phyloP scores from a whole-genome alignment of 2,888 invertebrate genomes.

The Syritta pipiens region DNA sequence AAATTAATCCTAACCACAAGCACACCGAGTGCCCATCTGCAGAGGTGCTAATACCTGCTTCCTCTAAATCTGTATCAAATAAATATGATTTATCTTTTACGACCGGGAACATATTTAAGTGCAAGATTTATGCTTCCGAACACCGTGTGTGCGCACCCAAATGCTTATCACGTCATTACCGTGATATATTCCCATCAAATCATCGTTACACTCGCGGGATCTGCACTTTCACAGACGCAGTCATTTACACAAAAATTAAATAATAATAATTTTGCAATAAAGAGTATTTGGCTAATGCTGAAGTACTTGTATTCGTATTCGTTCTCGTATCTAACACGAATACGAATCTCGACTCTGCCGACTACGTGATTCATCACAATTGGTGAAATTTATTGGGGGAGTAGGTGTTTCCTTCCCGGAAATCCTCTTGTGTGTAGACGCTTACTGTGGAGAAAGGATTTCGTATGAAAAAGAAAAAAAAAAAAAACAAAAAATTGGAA shows the following conservation, averaged over 20 bases:
- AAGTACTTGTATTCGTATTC: neutral
- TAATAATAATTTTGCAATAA: constrained; percentile 61
- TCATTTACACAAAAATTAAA: constrained; percentile 56
- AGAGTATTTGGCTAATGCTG: constrained; percentile 39
- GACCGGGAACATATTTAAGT: constrained; percentile 48
- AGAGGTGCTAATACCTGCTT: constrained; percentile 32
- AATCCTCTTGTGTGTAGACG: constrained; percentile 43
- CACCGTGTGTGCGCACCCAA: constrained; percentile 23
- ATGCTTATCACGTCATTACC: constrained; percentile 57
- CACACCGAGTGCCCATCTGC: neutral
- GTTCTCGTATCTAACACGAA: neutral
- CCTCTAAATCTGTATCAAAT: constrained; percentile 49
- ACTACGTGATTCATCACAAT: constrained; percentile 65
- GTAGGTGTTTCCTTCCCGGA: constrained; percentile 56
- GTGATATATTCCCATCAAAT: constrained; percentile 62
- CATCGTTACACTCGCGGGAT: constrained; percentile 24
- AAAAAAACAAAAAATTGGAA: constrained; percentile 41
- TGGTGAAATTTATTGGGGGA: constrained; percentile 55
- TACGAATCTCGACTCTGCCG: constrained; percentile 5
- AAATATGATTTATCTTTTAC: constrained; percentile 63
- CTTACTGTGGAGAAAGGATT: constrained; percentile 34
- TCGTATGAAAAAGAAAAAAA: too few species aligned
- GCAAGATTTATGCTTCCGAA: constrained; percentile 56
- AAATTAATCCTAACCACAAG: constrained; percentile 44
- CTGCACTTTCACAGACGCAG: constrained; percentile 3